These are phyloP conservation scores for Ondatra zibethicus DNA, from an alignment of 2,113 vertebrate genomes.

Conservation along the genomic window DNA sequence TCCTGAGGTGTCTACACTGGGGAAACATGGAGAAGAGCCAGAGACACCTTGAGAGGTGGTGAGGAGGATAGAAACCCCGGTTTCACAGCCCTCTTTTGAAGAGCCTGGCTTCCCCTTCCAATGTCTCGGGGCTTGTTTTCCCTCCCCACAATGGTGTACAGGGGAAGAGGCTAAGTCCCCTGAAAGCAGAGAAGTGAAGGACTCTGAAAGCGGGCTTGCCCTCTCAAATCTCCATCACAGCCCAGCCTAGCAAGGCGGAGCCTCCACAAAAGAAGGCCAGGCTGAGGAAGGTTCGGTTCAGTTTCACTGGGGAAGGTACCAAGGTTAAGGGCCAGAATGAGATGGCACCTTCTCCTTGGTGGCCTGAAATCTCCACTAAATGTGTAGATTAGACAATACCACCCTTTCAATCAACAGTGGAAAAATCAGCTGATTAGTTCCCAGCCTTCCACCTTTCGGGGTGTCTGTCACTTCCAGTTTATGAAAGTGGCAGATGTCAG, in stretches of 20 bases:
- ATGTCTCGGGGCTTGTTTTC: neutral
- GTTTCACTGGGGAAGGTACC: neutral
- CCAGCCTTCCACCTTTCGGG: constrained; percentile 61
- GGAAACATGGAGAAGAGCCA: constrained; percentile 51
- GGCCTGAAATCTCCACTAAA: constrained; percentile 32
- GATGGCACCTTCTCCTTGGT: neutral
- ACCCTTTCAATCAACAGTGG: neutral
- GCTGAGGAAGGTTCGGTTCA: neutral
- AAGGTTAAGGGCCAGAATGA: neutral
- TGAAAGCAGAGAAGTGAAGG: neutral
- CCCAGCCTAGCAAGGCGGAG: neutral
- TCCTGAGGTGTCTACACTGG: neutral
- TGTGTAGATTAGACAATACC: neutral
- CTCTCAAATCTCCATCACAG: neutral
- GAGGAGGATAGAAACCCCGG: constrained; percentile 40
- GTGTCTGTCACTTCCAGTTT: constrained; percentile 71
- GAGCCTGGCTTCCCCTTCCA: neutral
- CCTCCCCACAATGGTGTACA: neutral
- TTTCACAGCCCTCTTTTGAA: constrained; percentile 49
- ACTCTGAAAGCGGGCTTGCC: neutral
- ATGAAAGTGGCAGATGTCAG: constrained; percentile 78
- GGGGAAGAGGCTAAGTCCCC: neutral
- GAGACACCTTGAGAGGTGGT: neutral
- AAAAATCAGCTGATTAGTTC: constrained; percentile 39
- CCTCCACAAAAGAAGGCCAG: neutral